Conservation (phyloP, 2,113 vertebrate species). For the Elgaria multicarinata region DNA sequence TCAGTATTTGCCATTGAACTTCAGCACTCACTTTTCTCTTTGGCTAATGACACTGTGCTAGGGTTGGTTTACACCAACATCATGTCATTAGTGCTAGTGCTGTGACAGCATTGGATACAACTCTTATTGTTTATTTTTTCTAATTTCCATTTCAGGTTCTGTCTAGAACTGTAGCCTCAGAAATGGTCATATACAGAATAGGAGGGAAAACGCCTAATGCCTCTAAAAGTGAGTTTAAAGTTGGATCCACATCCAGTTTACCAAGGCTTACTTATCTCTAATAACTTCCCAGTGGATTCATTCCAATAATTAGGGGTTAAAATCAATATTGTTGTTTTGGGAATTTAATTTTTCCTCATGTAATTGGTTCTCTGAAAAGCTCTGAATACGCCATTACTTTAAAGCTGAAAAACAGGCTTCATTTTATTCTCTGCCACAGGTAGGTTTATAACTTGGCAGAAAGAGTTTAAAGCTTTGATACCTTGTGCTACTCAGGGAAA, state of each 20-base stretch:
- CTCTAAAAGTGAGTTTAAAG: background rate
- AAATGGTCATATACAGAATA: background rate
- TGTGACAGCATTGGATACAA: no score
- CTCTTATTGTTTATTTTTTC: background rate
- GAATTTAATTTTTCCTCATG: background rate
- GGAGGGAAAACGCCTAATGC: background rate
- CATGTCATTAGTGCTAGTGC: no score
- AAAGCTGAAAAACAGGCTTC: constrained; percentile 37
- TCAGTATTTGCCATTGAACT: no score
- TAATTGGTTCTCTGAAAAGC: constrained; percentile 3
- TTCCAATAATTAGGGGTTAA: background rate
- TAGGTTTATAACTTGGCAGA: constrained; percentile 47
- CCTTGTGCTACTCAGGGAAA: constrained; percentile 30
- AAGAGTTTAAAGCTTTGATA: constrained; percentile 45
- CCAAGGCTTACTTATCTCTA: background rate
- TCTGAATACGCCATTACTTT: background rate
- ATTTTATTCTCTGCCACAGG: constrained; percentile 13
- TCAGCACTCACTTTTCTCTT: no score
- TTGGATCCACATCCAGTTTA: background rate
- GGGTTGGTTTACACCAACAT: no score
- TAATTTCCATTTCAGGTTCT: no score
- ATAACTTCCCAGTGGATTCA: background rate
- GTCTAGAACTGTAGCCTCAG: background rate
- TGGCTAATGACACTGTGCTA: no score
- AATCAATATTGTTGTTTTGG: constrained; percentile 9